phyloP scores from a whole-genome alignment of 2,888 invertebrate species.

The Microdon myrmicae region DNA sequence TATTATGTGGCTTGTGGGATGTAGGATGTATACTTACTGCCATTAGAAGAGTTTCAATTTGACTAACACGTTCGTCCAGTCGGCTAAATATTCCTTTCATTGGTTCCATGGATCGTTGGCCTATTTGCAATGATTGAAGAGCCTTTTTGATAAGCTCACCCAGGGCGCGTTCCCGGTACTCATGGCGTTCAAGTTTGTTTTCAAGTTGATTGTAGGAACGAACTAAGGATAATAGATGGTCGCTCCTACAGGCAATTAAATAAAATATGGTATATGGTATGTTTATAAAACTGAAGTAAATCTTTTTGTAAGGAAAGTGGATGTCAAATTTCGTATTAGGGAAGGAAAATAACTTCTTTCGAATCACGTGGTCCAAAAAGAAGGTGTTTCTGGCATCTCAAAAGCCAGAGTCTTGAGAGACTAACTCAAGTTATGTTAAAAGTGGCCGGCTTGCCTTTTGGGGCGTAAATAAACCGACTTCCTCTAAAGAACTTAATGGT shows the following conservation, averaged over 20 bases:
- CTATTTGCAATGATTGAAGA: slow-evolving; percentile 76
- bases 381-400: no score
- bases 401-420: no score
- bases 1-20: no score
- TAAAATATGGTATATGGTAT: background rate
- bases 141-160: slow-evolving; percentile 84
- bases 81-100: slow-evolving; percentile 76
- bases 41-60: slow-evolving; percentile 80
- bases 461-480: no score
- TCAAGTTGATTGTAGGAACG: slow-evolving; percentile 82
- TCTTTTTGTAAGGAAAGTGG: background rate
- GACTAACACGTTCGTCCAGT: slow-evolving; percentile 79
- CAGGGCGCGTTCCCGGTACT: slow-evolving; percentile 80
- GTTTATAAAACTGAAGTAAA: background rate
- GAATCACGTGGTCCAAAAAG: no score
- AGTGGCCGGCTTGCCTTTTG: no score
- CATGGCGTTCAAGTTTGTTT: slow-evolving; percentile 86
- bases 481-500: no score
- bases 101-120: slow-evolving; percentile 76
- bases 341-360: slow-evolving; percentile 4
- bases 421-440: no score
- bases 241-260: no score
- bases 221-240: slow-evolving; percentile 82
- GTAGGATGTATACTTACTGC: slow-evolving; percentile 68
- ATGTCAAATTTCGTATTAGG: slow-evolving; percentile 1